phyloP scores from a whole-genome alignment of 1,140 invertebrate species.

The Tetramorium parvispinum region DNA sequence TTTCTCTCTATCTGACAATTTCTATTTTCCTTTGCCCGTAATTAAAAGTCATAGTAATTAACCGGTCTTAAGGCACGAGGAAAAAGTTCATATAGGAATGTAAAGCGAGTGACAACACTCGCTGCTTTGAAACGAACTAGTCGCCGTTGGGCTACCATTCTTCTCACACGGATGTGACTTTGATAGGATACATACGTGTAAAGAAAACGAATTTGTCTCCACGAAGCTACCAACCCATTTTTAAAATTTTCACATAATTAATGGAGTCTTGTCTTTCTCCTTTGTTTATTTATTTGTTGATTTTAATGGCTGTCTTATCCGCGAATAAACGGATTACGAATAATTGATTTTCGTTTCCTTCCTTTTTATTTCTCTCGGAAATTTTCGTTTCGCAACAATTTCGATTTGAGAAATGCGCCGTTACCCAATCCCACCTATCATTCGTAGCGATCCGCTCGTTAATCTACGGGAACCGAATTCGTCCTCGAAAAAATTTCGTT shows the following conservation, averaged over 20 bases:
- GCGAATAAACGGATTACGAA: conserved; percentile 21
- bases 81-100: neutral
- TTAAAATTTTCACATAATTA: conserved; percentile 2
- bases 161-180: neutral
- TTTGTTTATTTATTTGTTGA: neutral
- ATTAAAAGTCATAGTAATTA: conserved; percentile 53
- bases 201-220: neutral
- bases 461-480: conserved; percentile 36
- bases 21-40: conserved; percentile 20
- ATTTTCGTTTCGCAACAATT: conserved; percentile 26
- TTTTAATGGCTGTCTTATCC: conserved; percentile 24
- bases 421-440: conserved; percentile 20
- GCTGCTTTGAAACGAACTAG: conserved; percentile 1
- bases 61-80: neutral
- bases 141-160: neutral
- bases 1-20: conserved; percentile 14
- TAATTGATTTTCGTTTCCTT: neutral
- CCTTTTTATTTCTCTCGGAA: conserved; percentile 10
- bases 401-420: conserved; percentile 27
- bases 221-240: neutral
- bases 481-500: conserved; percentile 12
- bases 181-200: neutral
- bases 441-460: conserved; percentile 23
- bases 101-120: conserved; percentile 22
- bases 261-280: neutral